Evolutionary conservation across 1,140 invertebrate species (phyloP).

Genomic region (Lasioglossum baleicum): DNA sequence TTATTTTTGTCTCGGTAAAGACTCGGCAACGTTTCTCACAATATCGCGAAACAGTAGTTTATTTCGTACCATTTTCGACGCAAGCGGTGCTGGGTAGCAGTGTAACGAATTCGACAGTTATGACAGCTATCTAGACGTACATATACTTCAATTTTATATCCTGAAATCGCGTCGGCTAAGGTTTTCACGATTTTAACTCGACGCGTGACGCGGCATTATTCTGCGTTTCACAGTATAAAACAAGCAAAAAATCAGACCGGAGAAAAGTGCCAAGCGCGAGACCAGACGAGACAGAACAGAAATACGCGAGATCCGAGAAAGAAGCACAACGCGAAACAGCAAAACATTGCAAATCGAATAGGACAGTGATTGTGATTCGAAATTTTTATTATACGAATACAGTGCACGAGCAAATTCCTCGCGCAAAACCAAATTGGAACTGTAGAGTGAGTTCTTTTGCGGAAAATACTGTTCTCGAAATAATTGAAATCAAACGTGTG

Average conservation of each 20-base stretch:
- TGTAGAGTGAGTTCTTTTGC: too few species aligned
- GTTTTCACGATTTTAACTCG: slow-evolving; percentile 12
- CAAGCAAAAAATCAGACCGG: not conserved
- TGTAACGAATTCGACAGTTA: not conserved
- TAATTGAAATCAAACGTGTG: too few species aligned
- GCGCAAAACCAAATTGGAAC: too few species aligned
- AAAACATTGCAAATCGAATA: not conserved
- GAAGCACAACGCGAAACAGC: not conserved
- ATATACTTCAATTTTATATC: slow-evolving; percentile 19
- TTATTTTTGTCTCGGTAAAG: not conserved
- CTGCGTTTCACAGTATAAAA: not conserved
- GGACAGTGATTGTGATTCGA: too few species aligned
- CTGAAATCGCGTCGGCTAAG: slow-evolving; percentile 3
- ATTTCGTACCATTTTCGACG: not conserved
- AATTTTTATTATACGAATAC: too few species aligned
- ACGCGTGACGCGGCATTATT: not conserved
- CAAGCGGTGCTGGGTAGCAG: not conserved
- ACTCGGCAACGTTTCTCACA: not conserved
- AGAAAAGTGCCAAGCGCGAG: not conserved
- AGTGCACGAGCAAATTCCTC: too few species aligned
- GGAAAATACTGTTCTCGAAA: too few species aligned
- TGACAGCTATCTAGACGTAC: not conserved
- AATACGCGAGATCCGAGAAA: too few species aligned
- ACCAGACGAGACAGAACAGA: not conserved
- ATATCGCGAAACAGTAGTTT: not conserved